These are phyloP conservation scores for Orestias chungarensis DNA, from an alignment of 2,797 vertebrate genomes.

Conservation along the genomic window DNA sequence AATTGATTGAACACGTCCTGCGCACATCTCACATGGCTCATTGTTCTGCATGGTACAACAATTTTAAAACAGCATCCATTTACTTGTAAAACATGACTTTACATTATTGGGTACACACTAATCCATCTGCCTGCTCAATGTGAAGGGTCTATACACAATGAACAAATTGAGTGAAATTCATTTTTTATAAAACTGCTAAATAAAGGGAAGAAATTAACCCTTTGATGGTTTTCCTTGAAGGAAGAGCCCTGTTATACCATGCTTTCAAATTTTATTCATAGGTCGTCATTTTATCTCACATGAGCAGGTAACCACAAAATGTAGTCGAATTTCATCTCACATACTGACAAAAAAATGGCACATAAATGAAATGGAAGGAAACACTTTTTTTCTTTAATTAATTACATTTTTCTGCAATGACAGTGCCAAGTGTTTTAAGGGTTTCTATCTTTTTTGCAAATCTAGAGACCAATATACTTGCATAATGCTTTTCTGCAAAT, in stretches of 20 bases:
- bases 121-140: neutral
- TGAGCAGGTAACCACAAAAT: no score
- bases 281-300: no score
- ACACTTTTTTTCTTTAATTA: neutral
- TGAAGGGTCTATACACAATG: neutral
- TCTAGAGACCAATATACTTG: neutral
- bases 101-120: no score
- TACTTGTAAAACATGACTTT: neutral
- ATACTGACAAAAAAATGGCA: no score
- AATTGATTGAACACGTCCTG: constrained; percentile 29
- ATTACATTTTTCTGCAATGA: neutral
- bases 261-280: neutral
- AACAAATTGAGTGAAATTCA: neutral
- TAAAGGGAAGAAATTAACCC: neutral
- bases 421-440: neutral
- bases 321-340: neutral
- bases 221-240: neutral
- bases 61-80: constrained; percentile 39
- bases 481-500: neutral
- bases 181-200: constrained; percentile 2
- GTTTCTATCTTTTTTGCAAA: neutral
- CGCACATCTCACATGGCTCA: constrained; percentile 26
- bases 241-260: neutral
- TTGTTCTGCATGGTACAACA: constrained; percentile 59
- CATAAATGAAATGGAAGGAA: no score